phyloP scores from a whole-genome alignment of 2,113 vertebrate genomes.

The Nyctereutes procyonoides region DNA sequence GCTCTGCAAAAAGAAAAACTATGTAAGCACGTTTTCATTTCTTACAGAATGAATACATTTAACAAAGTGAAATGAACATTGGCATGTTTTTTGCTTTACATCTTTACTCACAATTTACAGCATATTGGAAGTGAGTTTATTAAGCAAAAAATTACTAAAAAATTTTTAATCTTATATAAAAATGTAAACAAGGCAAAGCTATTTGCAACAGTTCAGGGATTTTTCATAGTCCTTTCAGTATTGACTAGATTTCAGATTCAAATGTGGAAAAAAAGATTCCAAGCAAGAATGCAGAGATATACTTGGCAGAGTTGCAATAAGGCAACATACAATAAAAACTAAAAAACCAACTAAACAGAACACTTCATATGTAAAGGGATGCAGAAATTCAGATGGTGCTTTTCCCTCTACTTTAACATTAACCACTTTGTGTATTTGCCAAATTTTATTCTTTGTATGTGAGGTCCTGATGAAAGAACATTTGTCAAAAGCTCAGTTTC shows the following conservation, averaged over 20 bases:
- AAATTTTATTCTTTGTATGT: slow-evolving; percentile 39
- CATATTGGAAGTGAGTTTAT: slow-evolving; percentile 69
- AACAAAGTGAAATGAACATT: slow-evolving; percentile 46
- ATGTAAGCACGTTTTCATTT: slow-evolving; percentile 33
- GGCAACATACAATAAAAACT: background rate
- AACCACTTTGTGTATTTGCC: slow-evolving; percentile 36
- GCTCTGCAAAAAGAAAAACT: slow-evolving; percentile 18
- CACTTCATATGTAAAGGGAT: slow-evolving; percentile 57
- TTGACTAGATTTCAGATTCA: slow-evolving; percentile 39
- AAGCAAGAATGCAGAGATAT: slow-evolving; percentile 43
- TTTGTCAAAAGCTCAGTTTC: background rate
- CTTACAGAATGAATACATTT: slow-evolving; percentile 14
- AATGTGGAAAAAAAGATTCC: slow-evolving; percentile 57
- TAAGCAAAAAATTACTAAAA: slow-evolving; percentile 17
- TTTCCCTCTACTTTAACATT: background rate
- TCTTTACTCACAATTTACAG: slow-evolving; percentile 60
- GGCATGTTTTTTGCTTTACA: slow-evolving; percentile 39
- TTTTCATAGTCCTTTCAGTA: background rate
- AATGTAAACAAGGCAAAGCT: slow-evolving; percentile 18
- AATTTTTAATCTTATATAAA: background rate
- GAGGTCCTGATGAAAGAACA: background rate
- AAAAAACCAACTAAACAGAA: background rate
- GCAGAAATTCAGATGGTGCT: background rate
- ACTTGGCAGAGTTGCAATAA: slow-evolving; percentile 53
- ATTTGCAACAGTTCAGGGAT: background rate